Evolutionary conservation across 2,888 invertebrate species (phyloP), one percentile per base, ranked within the genome.

Genomic region (Limnephilus marmoratus): DNA sequence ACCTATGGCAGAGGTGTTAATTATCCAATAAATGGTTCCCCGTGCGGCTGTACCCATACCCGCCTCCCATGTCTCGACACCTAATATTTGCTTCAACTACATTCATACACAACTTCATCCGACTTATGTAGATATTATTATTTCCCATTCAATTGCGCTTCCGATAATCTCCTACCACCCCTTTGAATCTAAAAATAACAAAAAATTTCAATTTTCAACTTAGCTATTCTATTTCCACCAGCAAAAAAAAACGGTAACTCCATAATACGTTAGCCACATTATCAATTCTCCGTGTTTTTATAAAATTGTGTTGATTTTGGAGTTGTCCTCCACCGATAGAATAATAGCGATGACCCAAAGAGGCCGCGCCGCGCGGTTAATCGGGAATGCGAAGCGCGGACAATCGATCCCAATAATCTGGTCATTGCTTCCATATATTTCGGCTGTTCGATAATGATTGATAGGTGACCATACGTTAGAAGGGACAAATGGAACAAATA

Each of bases 321-420:
- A 82, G 31, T 13, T 29, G 29, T 82, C 82, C 34, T 82, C 82
- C 34, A 5, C 18, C 82, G 29, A 18, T 82, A 82, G 86, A n/a
- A 86, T 45, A 86, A 83, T 41, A 83, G 83, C 3, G 7, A 5
- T 37, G 83, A 83, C 37, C 37, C 83, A 37, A 24, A 37, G 83
- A 18, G 37, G 83, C 83, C 37, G 31, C 83, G n/a, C 18, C 13
- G 68, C 68, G 12, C 88, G 88, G 88, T 68, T 88, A 88, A 88
- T 88, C 68, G 88, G 68, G 88, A 88, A 88, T 88, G 88, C 53
- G 68, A 15, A 68, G 29, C 88, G 88, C 88, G 88, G 53, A 88
- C 53, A 68, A 88, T 13, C 88, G 88, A 68, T 31, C 53, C 68
- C 53, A 68, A 88, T 88, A 88, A 53, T 88, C 88, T 68, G n/a